These are phyloP conservation scores for Ambastaia sidthimunki DNA, from an alignment of 2,797 vertebrate species.

Conservation along the genomic window DNA sequence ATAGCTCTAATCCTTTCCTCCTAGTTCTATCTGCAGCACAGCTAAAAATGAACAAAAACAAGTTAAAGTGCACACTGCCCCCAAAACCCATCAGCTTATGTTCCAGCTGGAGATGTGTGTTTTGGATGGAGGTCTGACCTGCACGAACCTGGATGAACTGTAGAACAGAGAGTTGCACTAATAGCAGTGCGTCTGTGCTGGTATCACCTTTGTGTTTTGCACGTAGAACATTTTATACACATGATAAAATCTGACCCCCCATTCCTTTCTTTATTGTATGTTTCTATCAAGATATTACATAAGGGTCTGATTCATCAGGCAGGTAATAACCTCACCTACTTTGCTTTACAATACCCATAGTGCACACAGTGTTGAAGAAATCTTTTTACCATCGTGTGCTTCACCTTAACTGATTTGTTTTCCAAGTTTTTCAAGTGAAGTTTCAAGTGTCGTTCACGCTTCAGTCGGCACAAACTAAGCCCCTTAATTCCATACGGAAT, in stretches of 20 bases:
- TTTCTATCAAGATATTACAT: not conserved
- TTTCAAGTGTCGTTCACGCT: not conserved
- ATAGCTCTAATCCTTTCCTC: conserved; percentile 45
- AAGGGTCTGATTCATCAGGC: not conserved
- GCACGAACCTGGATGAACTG: conserved; percentile 32
- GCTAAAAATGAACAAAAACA: conserved; percentile 43
- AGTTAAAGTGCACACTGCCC: conserved; percentile 28
- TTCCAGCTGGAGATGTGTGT: conserved; percentile 19
- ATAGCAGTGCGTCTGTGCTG: not conserved
- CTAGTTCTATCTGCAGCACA: conserved; percentile 44
- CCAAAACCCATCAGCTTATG: not conserved
- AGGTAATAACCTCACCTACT: not conserved
- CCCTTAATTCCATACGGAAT: not conserved
- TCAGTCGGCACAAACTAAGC: conserved; percentile 15
- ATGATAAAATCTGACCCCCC: too few species aligned
- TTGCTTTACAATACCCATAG: not conserved
- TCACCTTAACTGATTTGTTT: not conserved
- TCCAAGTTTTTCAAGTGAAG: not conserved
- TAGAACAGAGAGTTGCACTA: conserved; percentile 17
- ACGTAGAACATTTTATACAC: not conserved
- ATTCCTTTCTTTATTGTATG: not conserved
- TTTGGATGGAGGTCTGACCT: conserved; percentile 13
- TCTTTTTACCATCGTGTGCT: not conserved
- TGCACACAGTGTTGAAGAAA: not conserved
- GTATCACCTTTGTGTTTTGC: not conserved